Conservation (phyloP, 1,140 invertebrate genomes). For the Camponotus floridanus region DNA sequence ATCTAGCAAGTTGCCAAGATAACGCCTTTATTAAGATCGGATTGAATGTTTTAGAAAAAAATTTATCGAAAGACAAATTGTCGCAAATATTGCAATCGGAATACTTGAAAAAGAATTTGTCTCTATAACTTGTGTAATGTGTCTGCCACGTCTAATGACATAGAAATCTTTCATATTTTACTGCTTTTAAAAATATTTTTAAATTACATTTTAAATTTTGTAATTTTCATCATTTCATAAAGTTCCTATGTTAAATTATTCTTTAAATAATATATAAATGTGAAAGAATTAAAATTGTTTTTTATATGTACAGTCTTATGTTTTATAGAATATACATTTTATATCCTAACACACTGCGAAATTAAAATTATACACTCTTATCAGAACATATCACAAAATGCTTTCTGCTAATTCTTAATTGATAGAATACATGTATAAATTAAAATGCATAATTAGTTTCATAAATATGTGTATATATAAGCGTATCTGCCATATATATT, state of each 20-base stretch:
- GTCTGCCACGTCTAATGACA: not conserved
- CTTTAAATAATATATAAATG: constrained; percentile 61
- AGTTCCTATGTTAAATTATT: constrained; percentile 1
- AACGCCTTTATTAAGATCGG: constrained; percentile 68
- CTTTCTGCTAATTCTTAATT: constrained; percentile 21
- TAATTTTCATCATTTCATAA: not conserved
- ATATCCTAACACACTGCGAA: constrained; percentile 43
- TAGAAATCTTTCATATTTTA: constrained; percentile 22
- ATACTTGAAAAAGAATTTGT: constrained; percentile 68
- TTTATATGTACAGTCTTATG: constrained; percentile 73
- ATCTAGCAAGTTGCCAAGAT: not conserved
- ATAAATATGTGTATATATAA: constrained; percentile 2
- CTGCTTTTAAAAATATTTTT: constrained; percentile 1
- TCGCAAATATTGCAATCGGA: constrained; percentile 68
- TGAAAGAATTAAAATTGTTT: constrained; percentile 71
- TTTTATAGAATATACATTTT: constrained; percentile 77
- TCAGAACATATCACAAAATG: constrained; percentile 71
- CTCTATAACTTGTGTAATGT: constrained; percentile 63
- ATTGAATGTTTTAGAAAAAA: constrained; percentile 26
- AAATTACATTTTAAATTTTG: constrained; percentile 39
- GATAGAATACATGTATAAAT: constrained; percentile 63
- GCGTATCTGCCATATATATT: constrained; percentile 7
- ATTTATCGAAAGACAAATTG: constrained; percentile 50
- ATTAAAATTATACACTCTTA: constrained; percentile 49
- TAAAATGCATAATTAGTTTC: constrained; percentile 32